These are phyloP conservation scores for Cricetomys ansorgei DNA, from an alignment of 2,113 vertebrate species.

Conservation along the genomic window DNA sequence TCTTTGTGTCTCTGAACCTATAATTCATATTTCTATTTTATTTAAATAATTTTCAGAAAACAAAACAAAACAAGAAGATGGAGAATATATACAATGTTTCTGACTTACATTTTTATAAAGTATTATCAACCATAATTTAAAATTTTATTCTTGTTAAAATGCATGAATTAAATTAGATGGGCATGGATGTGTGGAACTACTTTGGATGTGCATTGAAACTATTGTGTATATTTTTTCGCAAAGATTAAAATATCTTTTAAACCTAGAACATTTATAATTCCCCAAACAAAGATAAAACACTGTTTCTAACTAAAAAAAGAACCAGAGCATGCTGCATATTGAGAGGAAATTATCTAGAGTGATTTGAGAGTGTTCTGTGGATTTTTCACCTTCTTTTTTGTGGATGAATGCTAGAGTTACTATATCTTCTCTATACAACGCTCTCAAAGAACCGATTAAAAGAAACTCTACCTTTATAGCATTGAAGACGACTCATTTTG, in stretches of 20 bases:
- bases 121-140: slow-evolving; percentile 54
- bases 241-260: slow-evolving; percentile 63
- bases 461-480: background rate
- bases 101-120: slow-evolving; percentile 57
- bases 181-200: slow-evolving; percentile 38
- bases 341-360: slow-evolving; percentile 49
- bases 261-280: slow-evolving; percentile 57
- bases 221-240: slow-evolving; percentile 40
- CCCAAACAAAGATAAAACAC: slow-evolving; percentile 49
- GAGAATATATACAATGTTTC: slow-evolving; percentile 49
- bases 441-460: slow-evolving; percentile 58
- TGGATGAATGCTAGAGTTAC: slow-evolving; percentile 21
- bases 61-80: background rate
- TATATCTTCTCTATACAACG: background rate
- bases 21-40: slow-evolving; percentile 32
- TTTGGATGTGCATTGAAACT: slow-evolving; percentile 47
- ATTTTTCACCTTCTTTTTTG: slow-evolving; percentile 60
- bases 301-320: no score
- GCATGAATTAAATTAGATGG: slow-evolving; percentile 55
- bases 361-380: background rate
- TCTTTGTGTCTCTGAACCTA: slow-evolving; percentile 32
- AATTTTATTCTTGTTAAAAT: slow-evolving; percentile 60
- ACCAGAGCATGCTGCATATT: background rate
- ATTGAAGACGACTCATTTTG: slow-evolving; percentile 46
- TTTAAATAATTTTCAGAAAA: slow-evolving; percentile 33